A percentile compares a stretch with the other conserved stretches of the same genome.
Evolutionary conservation across 2,888 invertebrate genomes (phyloP).

Genomic region (Macrosiphum euphorbiae): DNA sequence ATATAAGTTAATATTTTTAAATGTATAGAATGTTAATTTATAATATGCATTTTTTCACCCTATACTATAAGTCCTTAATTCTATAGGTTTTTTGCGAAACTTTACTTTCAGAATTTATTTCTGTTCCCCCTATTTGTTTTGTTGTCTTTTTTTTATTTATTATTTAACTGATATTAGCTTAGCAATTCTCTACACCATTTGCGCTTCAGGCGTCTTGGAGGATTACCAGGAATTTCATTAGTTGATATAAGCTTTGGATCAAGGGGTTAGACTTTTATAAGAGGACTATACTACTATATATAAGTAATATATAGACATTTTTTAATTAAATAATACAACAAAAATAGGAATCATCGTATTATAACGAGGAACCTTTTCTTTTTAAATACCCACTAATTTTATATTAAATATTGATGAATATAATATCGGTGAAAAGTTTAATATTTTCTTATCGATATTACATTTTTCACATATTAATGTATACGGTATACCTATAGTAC

Average conservation of each 20-base stretch:
- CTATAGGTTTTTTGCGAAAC: neutral
- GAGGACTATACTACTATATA: neutral
- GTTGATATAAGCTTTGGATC: neutral
- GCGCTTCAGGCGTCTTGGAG: neutral
- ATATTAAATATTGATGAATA: neutral
- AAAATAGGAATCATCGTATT: neutral
- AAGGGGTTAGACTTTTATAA: constrained; percentile 20
- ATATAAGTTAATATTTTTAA: too few relatives aligned
- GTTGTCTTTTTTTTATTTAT: neutral
- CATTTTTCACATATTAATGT: neutral
- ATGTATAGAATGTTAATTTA: neutral
- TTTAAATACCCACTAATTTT: neutral
- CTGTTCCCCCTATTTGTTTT: neutral
- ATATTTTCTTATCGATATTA: neutral
- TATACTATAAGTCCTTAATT: neutral
- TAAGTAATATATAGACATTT: neutral
- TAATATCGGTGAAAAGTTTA: neutral
- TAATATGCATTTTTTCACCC: neutral
- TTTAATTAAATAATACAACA: neutral
- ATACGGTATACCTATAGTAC: neutral
- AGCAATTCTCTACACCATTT: neutral
- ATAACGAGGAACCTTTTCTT: neutral
- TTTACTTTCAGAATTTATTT: neutral
- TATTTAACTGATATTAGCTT: neutral
- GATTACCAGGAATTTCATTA: constrained; percentile 13